Percentiles rank a stretch among this genome's conserved stretches.
phyloP scores from a whole-genome alignment of 2,888 invertebrate species.

The Cenopis cana region DNA sequence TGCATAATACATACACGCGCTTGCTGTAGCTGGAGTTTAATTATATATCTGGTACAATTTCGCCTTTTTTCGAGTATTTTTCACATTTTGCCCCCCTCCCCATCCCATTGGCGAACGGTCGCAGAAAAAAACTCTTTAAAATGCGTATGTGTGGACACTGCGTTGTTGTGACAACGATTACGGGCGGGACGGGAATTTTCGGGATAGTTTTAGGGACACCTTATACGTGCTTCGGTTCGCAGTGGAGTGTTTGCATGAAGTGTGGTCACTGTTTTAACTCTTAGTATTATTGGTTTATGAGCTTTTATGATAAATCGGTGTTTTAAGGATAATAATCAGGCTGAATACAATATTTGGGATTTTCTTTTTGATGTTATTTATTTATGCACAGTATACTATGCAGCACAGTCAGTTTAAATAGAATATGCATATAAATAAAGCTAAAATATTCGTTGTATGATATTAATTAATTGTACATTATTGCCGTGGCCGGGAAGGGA shows the following conservation, averaged over 20 bases:
- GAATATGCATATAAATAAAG: not conserved
- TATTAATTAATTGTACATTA: too few species aligned
- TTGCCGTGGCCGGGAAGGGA: too few species aligned
- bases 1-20: conserved; percentile 83
- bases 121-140: conserved; percentile 67
- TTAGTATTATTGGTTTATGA: not conserved
- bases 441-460: too few species aligned
- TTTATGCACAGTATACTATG: not conserved
- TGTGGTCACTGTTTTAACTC: not conserved
- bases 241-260: not conserved
- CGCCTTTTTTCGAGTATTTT: conserved; percentile 86
- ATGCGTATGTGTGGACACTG: conserved; percentile 68
- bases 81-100: conserved; percentile 80
- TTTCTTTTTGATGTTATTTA: too few species aligned
- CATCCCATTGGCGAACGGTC: conserved; percentile 74
- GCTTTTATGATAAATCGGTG: not conserved
- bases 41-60: conserved; percentile 86
- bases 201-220: conserved; percentile 29
- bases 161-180: conserved; percentile 51
- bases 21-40: conserved; percentile 81
- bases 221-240: not conserved
- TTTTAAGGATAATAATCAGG: not conserved
- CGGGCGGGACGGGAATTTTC: conserved; percentile 45
- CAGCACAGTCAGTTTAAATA: not conserved
- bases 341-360: not conserved